Evolutionary conservation across 2,888 invertebrate genomes (phyloP).

Genomic region (Busseola fusca): DNA sequence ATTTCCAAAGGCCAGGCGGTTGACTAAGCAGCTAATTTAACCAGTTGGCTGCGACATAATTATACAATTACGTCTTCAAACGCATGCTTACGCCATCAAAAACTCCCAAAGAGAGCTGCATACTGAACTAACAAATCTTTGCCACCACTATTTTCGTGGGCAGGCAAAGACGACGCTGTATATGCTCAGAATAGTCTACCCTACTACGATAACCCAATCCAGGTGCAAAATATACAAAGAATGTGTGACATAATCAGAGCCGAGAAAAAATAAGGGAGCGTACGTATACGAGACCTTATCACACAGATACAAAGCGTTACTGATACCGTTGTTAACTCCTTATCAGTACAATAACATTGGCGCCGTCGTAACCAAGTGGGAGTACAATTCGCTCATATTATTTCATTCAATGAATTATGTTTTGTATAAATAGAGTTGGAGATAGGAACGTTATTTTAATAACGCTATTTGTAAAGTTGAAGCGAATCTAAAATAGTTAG

Average conservation of each 20-base stretch:
- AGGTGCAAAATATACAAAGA: background rate
- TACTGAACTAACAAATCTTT: background rate
- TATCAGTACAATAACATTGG: conserved; percentile 59
- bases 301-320: conserved; percentile 45
- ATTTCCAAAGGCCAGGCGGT: too few relatives aligned
- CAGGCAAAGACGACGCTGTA: background rate
- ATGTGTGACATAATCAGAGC: conserved; percentile 1
- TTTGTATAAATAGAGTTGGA: conserved; percentile 28
- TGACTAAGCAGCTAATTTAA: too few relatives aligned
- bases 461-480: background rate
- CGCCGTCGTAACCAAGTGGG: conserved; percentile 49
- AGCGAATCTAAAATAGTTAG: background rate
- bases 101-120: background rate
- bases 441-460: conserved; percentile 29
- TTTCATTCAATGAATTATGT: conserved; percentile 43
- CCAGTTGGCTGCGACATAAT: too few relatives aligned
- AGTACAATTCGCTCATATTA: conserved; percentile 38
- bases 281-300: conserved; percentile 39
- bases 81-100: background rate
- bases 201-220: background rate
- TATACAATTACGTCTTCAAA: background rate
- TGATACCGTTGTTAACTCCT: conserved; percentile 44
- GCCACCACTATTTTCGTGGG: background rate
- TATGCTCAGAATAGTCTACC: background rate
- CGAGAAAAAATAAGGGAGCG: conserved; percentile 5